Base-by-base conservation (phyloP, 37 sponge, comb jelly and placozoan species). In the Spongilla lacustris region DNA sequence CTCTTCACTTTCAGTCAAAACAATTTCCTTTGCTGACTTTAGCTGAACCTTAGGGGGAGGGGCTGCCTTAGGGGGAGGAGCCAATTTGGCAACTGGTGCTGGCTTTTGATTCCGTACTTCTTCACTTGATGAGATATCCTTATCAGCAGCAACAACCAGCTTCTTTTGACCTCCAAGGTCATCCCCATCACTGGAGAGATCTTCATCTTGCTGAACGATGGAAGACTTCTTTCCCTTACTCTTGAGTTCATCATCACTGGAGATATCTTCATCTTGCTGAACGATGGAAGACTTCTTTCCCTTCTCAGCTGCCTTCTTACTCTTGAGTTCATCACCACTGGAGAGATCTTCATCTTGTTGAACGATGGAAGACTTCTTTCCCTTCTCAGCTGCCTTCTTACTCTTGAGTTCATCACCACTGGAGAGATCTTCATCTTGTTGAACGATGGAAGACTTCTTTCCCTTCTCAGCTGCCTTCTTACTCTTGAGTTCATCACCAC, bases 1-100 rank as follows among this genome's bases (percentile, higher is more conserved):
- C 70, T 84, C 90, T 25, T 83, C 91, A 76, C 87, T 86, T 77
- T 91, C 91, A 12, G 87, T 91, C 6, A 91, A 70, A 25, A 66
- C 83, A 70, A 91, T 71, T 0, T 91, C 91, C 38, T 86, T 73
- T 32, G 87, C 91, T 36, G 91, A 91, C 35, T 78, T 86, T 32
- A 91, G 77, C 13, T 38, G 78, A 3, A 67, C 46, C 0, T 75
- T 78, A 0, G 81, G 35, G 49, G 21, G 58, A 14, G 58, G 21
- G 21, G 58, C 58, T 58, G 58, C 58, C 11, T 58, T 6, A 22
- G 48, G 19, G 28, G 32, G 41, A 41, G 79, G 36, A 29, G 66
- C 27, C 26, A 23, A 14, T 27, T 46, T 29, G 79, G 24, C 13
- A 26, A 48, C 70, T 27, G 26, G 38, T 25, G 28, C 46, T 21